Conservation (phyloP, 2,113 vertebrate genomes). For the Hystrix cristata region DNA sequence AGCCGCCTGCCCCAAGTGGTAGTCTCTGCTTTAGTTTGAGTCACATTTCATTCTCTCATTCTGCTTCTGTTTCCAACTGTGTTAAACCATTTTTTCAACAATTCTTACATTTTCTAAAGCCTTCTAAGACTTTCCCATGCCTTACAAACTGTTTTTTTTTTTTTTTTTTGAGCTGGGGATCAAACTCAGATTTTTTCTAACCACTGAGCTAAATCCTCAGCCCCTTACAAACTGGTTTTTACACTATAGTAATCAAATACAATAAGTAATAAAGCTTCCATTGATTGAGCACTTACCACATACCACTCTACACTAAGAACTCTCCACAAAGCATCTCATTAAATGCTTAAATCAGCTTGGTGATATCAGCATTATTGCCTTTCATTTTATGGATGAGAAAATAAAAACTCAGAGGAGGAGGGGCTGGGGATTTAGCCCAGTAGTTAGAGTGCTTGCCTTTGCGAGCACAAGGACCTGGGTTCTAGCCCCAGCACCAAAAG, state of each 20-base stretch:
- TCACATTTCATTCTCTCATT: neutral
- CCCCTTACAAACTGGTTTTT: neutral
- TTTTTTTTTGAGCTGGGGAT: neutral
- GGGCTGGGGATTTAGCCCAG: too few species aligned
- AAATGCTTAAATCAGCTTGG: neutral
- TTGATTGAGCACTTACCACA: neutral
- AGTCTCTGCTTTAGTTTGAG: neutral
- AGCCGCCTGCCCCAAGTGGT: neutral
- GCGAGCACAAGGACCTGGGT: too few species aligned
- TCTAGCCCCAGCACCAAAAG: too few species aligned
- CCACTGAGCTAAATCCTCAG: too few species aligned
- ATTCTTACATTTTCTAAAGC: neutral
- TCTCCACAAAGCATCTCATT: neutral
- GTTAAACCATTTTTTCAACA: neutral
- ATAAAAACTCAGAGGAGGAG: neutral
- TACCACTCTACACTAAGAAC: neutral
- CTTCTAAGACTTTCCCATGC: neutral
- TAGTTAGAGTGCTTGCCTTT: too few species aligned
- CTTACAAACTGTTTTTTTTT: neutral
- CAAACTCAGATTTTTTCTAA: too few species aligned
- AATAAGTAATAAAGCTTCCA: neutral
- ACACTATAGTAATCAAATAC: neutral
- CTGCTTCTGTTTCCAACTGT: slow-evolving; percentile 19
- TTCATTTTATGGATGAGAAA: neutral
- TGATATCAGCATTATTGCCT: neutral